phyloP scores from a whole-genome alignment of 2,797 vertebrate species.

The Argya squamiceps region DNA sequence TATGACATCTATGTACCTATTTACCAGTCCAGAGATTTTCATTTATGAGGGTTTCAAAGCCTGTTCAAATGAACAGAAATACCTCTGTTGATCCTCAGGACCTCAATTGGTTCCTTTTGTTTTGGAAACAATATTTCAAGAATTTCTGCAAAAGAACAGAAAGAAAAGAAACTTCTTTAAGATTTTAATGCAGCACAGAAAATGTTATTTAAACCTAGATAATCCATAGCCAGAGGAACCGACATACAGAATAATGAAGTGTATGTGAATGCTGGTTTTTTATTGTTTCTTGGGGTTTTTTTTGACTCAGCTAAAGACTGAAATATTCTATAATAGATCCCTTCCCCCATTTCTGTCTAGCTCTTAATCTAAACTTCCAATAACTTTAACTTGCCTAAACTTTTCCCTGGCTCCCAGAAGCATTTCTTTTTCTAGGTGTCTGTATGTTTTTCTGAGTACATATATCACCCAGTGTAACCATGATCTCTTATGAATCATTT shows the following conservation, averaged over 20 bases:
- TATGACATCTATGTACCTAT: background rate
- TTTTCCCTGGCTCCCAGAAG: background rate
- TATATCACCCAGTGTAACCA: background rate
- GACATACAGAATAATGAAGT: background rate
- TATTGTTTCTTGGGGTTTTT: background rate
- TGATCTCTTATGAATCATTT: background rate
- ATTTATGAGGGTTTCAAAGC: background rate
- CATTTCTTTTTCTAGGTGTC: background rate
- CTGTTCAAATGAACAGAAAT: background rate
- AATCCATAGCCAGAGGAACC: background rate
- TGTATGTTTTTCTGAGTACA: background rate
- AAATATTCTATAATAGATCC: background rate
- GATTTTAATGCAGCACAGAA: background rate
- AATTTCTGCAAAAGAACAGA: background rate
- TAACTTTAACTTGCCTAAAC: background rate
- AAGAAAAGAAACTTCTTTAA: background rate
- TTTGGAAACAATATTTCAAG: background rate
- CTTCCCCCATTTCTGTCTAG: background rate
- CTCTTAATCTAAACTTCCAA: background rate
- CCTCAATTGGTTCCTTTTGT: rapidly evolving
- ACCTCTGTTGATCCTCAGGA: background rate
- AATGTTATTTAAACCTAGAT: background rate
- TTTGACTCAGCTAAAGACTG: background rate
- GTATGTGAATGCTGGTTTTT: background rate
- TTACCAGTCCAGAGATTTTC: background rate